Percentiles rank a stretch among this genome's conserved stretches.
These are phyloP conservation scores for Drosophila koepferae DNA, from an alignment of 2,888 invertebrate genomes.

Conservation along the genomic window DNA sequence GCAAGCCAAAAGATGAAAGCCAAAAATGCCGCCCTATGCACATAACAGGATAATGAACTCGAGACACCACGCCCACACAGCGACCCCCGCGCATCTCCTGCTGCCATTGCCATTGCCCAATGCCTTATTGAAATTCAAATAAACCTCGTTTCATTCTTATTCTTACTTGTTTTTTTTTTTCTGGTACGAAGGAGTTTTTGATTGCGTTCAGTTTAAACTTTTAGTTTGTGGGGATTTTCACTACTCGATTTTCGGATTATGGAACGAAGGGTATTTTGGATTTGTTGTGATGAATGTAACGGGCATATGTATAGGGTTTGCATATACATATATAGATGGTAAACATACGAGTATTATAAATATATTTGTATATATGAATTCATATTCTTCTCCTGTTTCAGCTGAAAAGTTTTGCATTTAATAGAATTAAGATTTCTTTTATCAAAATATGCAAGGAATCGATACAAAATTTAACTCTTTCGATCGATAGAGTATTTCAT, in stretches of 20 bases:
- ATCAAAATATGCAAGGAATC: no score
- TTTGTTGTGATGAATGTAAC: background rate
- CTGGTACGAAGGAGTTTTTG: constrained; percentile 30
- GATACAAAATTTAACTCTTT: background rate
- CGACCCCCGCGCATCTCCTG: background rate
- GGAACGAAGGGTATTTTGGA: background rate
- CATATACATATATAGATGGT: background rate
- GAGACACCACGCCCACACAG: constrained; percentile 26
- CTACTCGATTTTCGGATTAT: background rate
- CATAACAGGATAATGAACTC: constrained; percentile 78
- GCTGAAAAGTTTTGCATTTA: no score
- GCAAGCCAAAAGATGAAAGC: constrained; percentile 66
- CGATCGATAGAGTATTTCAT: background rate
- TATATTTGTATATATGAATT: no score
- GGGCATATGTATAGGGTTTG: no score
- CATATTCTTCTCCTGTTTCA: no score
- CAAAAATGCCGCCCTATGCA: constrained; percentile 54
- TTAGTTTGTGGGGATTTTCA: constrained; percentile 15
- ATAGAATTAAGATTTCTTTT: no score
- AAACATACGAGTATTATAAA: no score
- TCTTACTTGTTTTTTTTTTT: background rate
- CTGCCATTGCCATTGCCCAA: constrained; percentile 1
- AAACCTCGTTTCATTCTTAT: constrained; percentile 42
- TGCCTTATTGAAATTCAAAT: constrained; percentile 82
- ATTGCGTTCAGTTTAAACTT: constrained; percentile 35